Conservation (phyloP, 2,888 invertebrate species). For the Caradrina clavipalpis region DNA sequence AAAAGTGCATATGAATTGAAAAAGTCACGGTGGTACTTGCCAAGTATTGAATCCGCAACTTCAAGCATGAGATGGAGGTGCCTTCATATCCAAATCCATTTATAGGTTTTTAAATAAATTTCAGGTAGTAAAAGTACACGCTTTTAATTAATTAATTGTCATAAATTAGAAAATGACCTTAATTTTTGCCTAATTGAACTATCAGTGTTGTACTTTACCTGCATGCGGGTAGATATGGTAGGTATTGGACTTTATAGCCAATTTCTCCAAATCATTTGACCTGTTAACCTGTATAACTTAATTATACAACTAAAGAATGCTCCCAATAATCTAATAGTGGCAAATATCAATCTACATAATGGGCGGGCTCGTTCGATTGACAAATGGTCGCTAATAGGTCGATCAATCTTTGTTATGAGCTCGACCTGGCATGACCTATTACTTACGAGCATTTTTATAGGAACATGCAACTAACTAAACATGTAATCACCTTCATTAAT, state of each 20-base stretch:
- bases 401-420: constrained; percentile 69
- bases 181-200: not conserved
- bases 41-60: too few relatives aligned
- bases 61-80: too few relatives aligned
- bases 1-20: too few relatives aligned
- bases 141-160: not conserved
- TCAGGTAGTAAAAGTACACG: not conserved
- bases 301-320: constrained; percentile 24
- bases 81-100: too few relatives aligned
- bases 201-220: not conserved
- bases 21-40: too few relatives aligned
- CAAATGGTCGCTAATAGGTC: constrained; percentile 64
- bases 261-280: constrained; percentile 30
- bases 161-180: constrained; percentile 2
- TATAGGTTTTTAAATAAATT: not conserved
- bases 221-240: not conserved
- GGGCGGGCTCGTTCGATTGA: constrained; percentile 53
- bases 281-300: constrained; percentile 41
- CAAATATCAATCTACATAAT: constrained; percentile 46
- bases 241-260: not conserved
- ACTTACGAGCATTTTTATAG: constrained; percentile 22
- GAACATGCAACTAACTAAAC: constrained; percentile 22
- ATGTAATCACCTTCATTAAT: constrained; percentile 25
- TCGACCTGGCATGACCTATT: constrained; percentile 54
- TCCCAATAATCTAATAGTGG: constrained; percentile 43